Evolutionary conservation across 2,888 invertebrate genomes (phyloP).

Genomic region (Maniola hyperantus): DNA sequence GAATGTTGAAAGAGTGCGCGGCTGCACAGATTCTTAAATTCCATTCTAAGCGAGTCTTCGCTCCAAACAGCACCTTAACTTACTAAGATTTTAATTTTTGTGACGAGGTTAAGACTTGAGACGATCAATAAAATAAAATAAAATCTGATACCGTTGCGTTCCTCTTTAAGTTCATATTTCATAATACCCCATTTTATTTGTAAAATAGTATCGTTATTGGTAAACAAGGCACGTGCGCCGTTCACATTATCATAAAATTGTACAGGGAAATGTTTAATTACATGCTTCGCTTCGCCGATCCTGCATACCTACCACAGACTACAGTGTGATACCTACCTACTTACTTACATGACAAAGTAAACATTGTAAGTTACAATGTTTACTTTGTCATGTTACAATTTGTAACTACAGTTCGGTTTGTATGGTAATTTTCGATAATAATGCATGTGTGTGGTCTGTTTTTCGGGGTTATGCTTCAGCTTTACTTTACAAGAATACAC

Average conservation of each 20-base stretch:
- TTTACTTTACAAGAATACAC: no score
- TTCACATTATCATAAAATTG: not conserved
- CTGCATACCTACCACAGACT: not conserved
- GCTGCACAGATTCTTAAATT: no score
- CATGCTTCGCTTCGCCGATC: slow-evolving; percentile 4
- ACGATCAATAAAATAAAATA: no score
- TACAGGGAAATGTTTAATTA: not conserved
- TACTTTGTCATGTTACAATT: no score
- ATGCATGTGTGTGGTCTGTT: not conserved
- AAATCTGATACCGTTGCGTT: not conserved
- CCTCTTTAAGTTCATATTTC: not conserved
- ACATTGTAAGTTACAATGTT: not conserved
- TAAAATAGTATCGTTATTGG: not conserved
- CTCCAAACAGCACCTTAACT: no score
- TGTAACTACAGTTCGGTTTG: not conserved
- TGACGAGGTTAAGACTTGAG: no score
- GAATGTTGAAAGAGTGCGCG: no score
- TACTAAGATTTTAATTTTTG: no score
- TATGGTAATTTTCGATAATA: not conserved
- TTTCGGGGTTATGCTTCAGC: no score
- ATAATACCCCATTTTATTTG: not conserved
- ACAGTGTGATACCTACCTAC: not conserved
- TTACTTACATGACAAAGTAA: slow-evolving; percentile 1
- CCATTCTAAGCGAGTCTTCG: no score
- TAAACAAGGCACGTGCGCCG: slow-evolving; percentile 11